Percentiles rank a stretch among this genome's conserved stretches.
Evolutionary conservation across 1,140 invertebrate genomes (phyloP).

Genomic region (Uloborus diversus): DNA sequence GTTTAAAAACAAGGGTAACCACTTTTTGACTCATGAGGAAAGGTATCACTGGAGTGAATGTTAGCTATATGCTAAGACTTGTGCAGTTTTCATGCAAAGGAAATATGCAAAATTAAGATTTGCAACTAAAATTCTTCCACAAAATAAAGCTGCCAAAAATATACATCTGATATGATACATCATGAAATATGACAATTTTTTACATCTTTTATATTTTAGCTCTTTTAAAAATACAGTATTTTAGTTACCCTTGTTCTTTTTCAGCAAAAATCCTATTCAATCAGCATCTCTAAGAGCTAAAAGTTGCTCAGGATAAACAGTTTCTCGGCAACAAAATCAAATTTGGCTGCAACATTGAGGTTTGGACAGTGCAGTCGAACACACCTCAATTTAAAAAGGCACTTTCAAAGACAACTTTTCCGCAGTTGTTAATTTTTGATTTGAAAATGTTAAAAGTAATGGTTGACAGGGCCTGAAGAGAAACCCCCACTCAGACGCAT

Average conservation of each 20-base stretch:
- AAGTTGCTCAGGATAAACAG: not conserved
- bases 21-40: too few relatives aligned
- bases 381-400: slow-evolving; percentile 36
- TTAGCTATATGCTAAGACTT: too few relatives aligned
- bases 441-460: slow-evolving; percentile 7
- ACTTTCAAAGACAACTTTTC: slow-evolving; percentile 39
- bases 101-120: too few relatives aligned
- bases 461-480: not conserved
- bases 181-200: not conserved
- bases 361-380: slow-evolving; percentile 33
- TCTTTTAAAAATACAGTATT: slow-evolving; percentile 26
- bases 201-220: slow-evolving; percentile 25
- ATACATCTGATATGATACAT: slow-evolving; percentile 5
- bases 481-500: not conserved
- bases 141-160: slow-evolving; percentile 46
- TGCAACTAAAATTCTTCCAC: slow-evolving; percentile 7
- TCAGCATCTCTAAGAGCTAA: slow-evolving; percentile 20
- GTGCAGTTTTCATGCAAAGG: too few relatives aligned
- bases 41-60: too few relatives aligned
- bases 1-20: slow-evolving; percentile 55
- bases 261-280: slow-evolving; percentile 50
- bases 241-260: slow-evolving; percentile 50
- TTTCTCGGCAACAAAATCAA: slow-evolving; percentile 2
- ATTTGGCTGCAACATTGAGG: slow-evolving; percentile 25
- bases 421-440: slow-evolving; percentile 5